Evolutionary conservation across 2,797 vertebrate genomes (phyloP).

Genomic region (Channallabes apus): DNA sequence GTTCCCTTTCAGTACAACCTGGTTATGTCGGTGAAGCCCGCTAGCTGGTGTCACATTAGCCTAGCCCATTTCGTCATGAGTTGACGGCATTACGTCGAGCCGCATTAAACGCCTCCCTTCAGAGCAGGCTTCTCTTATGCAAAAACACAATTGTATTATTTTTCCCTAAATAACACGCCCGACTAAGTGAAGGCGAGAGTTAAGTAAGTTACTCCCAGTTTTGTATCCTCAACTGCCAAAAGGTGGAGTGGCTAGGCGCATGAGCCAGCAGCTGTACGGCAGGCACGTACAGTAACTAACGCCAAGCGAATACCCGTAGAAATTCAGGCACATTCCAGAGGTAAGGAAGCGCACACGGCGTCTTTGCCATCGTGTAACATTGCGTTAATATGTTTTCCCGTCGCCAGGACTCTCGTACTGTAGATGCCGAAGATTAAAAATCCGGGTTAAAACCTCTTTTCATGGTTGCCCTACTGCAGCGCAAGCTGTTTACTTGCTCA

Average conservation of each 20-base stretch:
- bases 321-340: constrained; percentile 71
- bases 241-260: constrained; percentile 80
- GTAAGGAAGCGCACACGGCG: constrained; percentile 71
- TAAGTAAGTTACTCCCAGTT: constrained; percentile 75
- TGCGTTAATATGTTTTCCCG: constrained; percentile 64
- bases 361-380: constrained; percentile 61
- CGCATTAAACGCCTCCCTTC: constrained; percentile 64
- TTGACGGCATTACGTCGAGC: constrained; percentile 73
- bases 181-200: constrained; percentile 78
- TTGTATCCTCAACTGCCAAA: constrained; percentile 83
- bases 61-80: constrained; percentile 71
- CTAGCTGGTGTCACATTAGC: constrained; percentile 64
- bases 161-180: constrained; percentile 4
- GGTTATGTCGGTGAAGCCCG: constrained; percentile 55
- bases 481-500: constrained; percentile 70
- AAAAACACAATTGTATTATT: constrained; percentile 60
- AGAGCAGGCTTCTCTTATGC: constrained; percentile 63
- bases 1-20: constrained; percentile 11
- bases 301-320: constrained; percentile 74
- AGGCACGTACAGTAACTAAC: constrained; percentile 69
- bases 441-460: constrained; percentile 72
- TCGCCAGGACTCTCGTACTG: constrained; percentile 63
- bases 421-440: constrained; percentile 67
- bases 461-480: constrained; percentile 76
- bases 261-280: constrained; percentile 75